Percentiles rank a stretch among this genome's conserved stretches.
Evolutionary conservation across 1,140 invertebrate genomes (phyloP).

Genomic region (Neodiprion lecontei): DNA sequence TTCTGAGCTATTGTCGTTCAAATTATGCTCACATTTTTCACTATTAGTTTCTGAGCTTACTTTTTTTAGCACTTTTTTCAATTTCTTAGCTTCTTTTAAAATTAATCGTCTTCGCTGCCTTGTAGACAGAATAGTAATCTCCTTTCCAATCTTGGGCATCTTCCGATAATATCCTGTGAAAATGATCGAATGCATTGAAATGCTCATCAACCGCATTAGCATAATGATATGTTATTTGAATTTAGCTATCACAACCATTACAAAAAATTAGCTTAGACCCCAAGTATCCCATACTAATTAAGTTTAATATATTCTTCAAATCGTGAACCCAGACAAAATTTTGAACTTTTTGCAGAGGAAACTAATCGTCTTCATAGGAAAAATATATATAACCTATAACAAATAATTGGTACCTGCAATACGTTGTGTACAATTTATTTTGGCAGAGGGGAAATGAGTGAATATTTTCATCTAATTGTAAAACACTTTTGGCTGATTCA

Average conservation of each 20-base stretch:
- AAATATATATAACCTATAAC: neutral
- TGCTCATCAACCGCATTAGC: neutral
- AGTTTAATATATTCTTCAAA: too few relatives aligned
- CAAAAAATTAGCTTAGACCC: too few relatives aligned
- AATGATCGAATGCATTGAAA: neutral
- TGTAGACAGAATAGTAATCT: neutral
- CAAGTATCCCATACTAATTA: too few relatives aligned
- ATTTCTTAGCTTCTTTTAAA: neutral
- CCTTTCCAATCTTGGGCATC: neutral
- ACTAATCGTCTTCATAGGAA: neutral
- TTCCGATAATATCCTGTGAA: neutral
- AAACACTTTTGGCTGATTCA: neutral
- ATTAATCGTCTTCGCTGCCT: neutral
- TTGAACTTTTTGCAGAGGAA: neutral
- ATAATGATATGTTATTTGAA: too few relatives aligned
- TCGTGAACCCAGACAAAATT: too few relatives aligned
- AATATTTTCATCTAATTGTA: neutral
- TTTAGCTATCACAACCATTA: too few relatives aligned
- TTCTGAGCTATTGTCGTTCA: too few relatives aligned
- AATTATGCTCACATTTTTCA: too few relatives aligned
- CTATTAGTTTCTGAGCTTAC: too few relatives aligned
- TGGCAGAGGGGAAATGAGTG: neutral
- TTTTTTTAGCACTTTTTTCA: too few relatives aligned
- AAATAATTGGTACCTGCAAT: neutral
- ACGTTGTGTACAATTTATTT: neutral